Evolutionary conservation across 2,888 invertebrate species (phyloP).

Genomic region (Sminthurides aquaticus): DNA sequence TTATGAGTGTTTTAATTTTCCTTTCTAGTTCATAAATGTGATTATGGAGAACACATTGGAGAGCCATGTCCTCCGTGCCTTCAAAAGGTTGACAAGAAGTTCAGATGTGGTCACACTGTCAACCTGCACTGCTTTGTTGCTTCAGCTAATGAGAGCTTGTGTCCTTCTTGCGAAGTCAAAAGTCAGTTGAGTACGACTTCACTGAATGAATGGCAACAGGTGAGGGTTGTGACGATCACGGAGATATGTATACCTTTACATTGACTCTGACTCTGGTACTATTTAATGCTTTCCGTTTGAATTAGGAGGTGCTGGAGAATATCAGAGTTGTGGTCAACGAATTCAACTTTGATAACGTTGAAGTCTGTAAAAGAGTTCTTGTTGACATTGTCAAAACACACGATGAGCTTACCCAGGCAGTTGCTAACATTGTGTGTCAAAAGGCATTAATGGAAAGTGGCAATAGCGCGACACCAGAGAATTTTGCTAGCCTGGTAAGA

Average conservation of each 20-base stretch:
- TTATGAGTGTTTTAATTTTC: no score
- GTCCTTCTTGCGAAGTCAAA: no score
- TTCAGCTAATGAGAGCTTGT: no score
- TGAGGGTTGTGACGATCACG: no score
- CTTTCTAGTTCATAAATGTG: background rate
- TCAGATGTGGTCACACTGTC: background rate
- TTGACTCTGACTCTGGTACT: no score
- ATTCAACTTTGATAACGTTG: background rate
- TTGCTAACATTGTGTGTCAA: background rate
- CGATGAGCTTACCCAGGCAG: background rate
- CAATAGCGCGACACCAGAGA: background rate
- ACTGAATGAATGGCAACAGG: no score
- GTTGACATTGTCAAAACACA: background rate
- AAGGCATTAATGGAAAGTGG: background rate
- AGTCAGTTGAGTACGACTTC: no score
- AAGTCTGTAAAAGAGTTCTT: background rate
- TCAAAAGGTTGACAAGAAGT: background rate
- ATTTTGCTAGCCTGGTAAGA: background rate
- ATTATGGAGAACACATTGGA: background rate
- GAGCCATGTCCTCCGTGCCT: background rate
- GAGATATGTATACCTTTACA: no score
- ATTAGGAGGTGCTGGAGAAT: background rate
- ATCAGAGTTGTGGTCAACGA: background rate
- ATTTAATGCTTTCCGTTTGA: background rate
- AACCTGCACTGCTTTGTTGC: background rate